A percentile compares a stretch with the other conserved stretches of the same genome.
Evolutionary conservation across 2,888 invertebrate genomes (phyloP).

Genomic region (Lepeophtheirus nordmannii): DNA sequence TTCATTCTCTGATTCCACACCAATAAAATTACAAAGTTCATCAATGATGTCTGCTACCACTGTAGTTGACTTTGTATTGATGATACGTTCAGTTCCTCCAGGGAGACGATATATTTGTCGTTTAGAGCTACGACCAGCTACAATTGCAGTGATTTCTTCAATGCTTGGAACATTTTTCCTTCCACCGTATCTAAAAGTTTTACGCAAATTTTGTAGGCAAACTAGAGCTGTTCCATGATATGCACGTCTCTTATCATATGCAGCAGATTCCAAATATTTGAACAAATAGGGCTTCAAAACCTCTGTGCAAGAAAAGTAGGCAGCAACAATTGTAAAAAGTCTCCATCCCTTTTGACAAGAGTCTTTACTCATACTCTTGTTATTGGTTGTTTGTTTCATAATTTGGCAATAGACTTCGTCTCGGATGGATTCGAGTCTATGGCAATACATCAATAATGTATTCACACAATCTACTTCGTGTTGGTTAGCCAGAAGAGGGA

Average conservation of each 20-base stretch:
- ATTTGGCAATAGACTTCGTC: conserved; percentile 96
- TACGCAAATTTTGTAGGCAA: conserved; percentile 77
- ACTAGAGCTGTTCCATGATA: conserved; percentile 84
- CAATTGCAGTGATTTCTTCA: conserved; percentile 72
- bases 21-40: conserved; percentile 47
- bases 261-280: conserved; percentile 88
- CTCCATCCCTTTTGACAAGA: conserved; percentile 92
- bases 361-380: conserved; percentile 59
- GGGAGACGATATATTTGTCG: conserved; percentile 59
- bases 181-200: conserved; percentile 89
- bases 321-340: conserved; percentile 81
- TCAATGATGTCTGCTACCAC: conserved; percentile 60
- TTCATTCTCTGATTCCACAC: conserved; percentile 50
- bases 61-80: conserved; percentile 85
- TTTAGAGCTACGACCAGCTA: conserved; percentile 59
- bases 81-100: conserved; percentile 82
- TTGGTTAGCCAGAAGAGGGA: conserved; percentile 52
- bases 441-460: conserved; percentile 58
- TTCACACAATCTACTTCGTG: conserved; percentile 86
- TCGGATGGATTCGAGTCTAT: conserved; percentile 40
- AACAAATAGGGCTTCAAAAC: conserved; percentile 76
- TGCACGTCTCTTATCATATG: conserved; percentile 75
- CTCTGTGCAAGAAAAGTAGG: conserved; percentile 90
- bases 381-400: conserved; percentile 92
- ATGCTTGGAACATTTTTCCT: conserved; percentile 91